A percentile compares a stretch with the other conserved stretches of the same genome.
Evolutionary conservation across 2,888 invertebrate genomes (phyloP).

Genomic region (Leucoma salicis): DNA sequence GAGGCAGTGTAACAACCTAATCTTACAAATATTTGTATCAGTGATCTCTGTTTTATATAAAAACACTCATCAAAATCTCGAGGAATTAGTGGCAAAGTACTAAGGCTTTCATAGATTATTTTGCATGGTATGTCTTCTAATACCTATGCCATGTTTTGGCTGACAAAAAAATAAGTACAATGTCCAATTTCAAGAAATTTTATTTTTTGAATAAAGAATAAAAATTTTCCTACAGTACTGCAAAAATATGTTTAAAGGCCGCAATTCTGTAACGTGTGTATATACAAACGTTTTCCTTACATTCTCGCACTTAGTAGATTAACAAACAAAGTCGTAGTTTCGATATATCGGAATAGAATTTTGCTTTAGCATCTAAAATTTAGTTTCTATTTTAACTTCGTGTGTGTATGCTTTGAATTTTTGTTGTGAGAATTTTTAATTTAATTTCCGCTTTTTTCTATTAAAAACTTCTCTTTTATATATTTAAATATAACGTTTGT

Average conservation of each 20-base stretch:
- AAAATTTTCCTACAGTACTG: not conserved
- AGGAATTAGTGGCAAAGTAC: too few species aligned
- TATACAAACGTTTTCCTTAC: conserved; percentile 19
- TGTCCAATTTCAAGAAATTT: not conserved
- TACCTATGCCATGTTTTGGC: too few species aligned
- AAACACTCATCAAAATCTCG: too few species aligned
- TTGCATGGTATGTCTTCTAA: too few species aligned
- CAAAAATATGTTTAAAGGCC: conserved; percentile 5
- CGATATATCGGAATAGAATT: conserved; percentile 21
- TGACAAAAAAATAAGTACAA: too few species aligned
- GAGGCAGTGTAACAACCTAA: too few species aligned
- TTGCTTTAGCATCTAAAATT: conserved; percentile 12
- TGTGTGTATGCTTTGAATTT: not conserved
- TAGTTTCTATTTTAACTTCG: conserved; percentile 16
- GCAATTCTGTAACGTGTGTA: conserved; percentile 18
- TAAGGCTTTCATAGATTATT: too few species aligned
- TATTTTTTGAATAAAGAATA: not conserved
- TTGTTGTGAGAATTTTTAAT: not conserved
- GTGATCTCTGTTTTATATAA: too few species aligned
- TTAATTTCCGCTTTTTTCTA: not conserved
- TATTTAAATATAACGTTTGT: too few species aligned
- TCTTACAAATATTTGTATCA: too few species aligned
- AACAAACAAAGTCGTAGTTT: conserved; percentile 34
- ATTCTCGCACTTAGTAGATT: conserved; percentile 40
- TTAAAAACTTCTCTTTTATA: not conserved